Base-by-base conservation (phyloP, 2,888 invertebrate genomes). In the Gastracanthus pulcherrimus region DNA sequence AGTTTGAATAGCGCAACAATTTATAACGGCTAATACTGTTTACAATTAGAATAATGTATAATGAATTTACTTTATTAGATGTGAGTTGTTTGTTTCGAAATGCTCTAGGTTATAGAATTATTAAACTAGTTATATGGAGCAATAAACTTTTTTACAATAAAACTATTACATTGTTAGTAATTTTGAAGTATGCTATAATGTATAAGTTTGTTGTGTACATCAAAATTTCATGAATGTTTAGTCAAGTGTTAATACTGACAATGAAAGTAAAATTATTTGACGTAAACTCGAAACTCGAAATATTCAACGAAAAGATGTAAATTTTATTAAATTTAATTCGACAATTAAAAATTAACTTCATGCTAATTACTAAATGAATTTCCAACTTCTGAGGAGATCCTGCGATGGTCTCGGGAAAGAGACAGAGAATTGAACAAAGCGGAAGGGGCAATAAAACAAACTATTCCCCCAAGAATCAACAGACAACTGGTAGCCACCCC, bases 381-480 rank as follows among this genome's bases (percentile, higher is more conserved):
- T 36, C 29, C 66, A 64, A 66, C 38, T 76, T 66, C 31, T 19
- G 9, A 11, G 4, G 23, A 11, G 26, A 11, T 26, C 4, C 11
- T n/a, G 41, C n/a, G n/a, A n/a, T n/a, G n/a, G n/a, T n/a, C n/a
- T n/a, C n/a, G 16, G 11, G 62, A 34, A 2, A n/a, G 38, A 23
- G 36, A 19, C 6, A 51, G 23, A 26, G 67, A 69, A 69, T 58
- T 51, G 69, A 76, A 76, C 67, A 69, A 76, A 60, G 76, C 76
- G 66, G 48, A 67, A 66, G 69, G 55, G 62, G 71, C 67, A 70
- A 70, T 77, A 70, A 77, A 70, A 77, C 77, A 70, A 77, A 77
- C 77, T 70, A 70, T 77, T 70, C 38, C 38, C 45, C 70, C 55
- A 77, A 77, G 77, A 70, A 58, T 48, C 36, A 77, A 76, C 69